phyloP scores from a whole-genome alignment of 2,888 invertebrate genomes.

The Sipha maydis region DNA sequence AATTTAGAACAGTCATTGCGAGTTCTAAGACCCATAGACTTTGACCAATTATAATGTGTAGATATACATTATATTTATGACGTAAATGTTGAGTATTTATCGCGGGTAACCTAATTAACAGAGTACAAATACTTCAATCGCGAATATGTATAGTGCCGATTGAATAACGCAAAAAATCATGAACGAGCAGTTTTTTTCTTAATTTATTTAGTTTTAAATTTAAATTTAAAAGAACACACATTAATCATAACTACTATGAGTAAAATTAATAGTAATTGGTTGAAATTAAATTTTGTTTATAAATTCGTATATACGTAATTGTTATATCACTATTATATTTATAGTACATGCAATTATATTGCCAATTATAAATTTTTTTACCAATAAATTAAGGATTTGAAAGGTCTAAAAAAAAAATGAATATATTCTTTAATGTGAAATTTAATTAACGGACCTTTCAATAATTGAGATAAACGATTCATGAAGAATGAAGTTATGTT shows the following conservation, averaged over 20 bases:
- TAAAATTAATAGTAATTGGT: neutral
- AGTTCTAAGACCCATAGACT: neutral
- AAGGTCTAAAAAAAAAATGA: neutral
- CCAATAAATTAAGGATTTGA: neutral
- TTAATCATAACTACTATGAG: constrained; percentile 17
- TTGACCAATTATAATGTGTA: constrained; percentile 25
- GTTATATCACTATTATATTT: neutral
- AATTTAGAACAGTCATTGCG: neutral
- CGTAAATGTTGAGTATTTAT: neutral
- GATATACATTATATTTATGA: neutral
- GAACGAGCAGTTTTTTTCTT: neutral
- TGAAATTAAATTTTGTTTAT: neutral
- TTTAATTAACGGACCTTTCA: neutral
- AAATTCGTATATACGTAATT: neutral
- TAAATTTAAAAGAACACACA: too few relatives aligned
- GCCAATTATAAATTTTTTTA: neutral
- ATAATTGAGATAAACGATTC: neutral
- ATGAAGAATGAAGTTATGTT: too few relatives aligned
- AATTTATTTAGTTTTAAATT: neutral
- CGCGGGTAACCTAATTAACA: neutral
- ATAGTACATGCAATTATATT: neutral
- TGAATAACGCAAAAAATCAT: constrained; percentile 3
- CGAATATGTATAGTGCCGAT: neutral
- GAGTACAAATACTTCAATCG: neutral
- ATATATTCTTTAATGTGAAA: neutral